These are phyloP conservation scores for Formicarius rufipectus DNA, from an alignment of 2,113 vertebrate genomes.

Conservation along the genomic window DNA sequence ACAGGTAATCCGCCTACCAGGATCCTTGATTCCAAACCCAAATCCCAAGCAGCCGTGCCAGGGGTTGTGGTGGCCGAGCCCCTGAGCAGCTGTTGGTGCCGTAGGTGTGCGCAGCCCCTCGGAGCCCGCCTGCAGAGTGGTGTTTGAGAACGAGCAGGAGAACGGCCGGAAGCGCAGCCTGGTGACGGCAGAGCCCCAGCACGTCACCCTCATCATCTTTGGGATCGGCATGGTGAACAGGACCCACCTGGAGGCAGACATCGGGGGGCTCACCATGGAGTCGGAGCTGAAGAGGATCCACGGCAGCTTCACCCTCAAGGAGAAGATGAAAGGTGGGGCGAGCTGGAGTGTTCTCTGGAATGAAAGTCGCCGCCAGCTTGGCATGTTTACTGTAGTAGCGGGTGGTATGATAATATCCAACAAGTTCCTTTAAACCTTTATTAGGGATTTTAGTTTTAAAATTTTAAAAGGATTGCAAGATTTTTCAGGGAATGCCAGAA, in stretches of 20 bases:
- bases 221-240: conserved; percentile 98
- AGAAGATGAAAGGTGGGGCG: conserved; percentile 95
- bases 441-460: too few species aligned
- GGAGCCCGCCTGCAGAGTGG: conserved; percentile 86
- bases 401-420: not conserved
- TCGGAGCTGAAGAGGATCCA: conserved; percentile 97
- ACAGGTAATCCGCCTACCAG: fast-evolving
- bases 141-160: conserved; percentile 93
- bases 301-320: conserved; percentile 96
- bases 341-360: fast-evolving
- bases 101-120: conserved; percentile 83
- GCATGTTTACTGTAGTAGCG: fast-evolving
- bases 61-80: not conserved
- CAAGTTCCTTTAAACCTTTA: not conserved
- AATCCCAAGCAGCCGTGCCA: not conserved
- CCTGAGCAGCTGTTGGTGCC: not conserved
- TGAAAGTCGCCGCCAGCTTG: not conserved
- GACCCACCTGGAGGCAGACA: conserved; percentile 96
- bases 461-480: not conserved
- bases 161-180: conserved; percentile 86
- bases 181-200: conserved; percentile 88
- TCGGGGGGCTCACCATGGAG: conserved; percentile 96
- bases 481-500: not conserved
- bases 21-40: not conserved
- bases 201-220: conserved; percentile 95